Percentiles rank a stretch among this genome's conserved stretches.
These are phyloP conservation scores for Pempheris klunzingeri DNA, from an alignment of 2,797 vertebrate species.

Conservation along the genomic window DNA sequence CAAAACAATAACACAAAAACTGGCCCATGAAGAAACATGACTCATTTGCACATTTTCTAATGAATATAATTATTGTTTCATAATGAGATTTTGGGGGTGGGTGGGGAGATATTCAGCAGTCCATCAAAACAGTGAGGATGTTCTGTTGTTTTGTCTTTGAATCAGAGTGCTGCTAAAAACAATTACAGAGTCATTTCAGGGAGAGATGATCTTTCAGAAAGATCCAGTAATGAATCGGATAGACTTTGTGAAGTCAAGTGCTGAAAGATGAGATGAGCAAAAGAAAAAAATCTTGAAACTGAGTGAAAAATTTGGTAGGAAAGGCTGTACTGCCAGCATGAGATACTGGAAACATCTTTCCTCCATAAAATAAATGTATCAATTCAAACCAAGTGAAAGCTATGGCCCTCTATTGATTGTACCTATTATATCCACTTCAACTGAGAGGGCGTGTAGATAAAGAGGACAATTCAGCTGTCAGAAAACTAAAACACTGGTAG, in stretches of 20 bases:
- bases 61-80: conserved; percentile 83
- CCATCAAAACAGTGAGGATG: conserved; percentile 64
- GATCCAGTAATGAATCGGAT: conserved; percentile 62
- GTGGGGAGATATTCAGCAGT: conserved; percentile 50
- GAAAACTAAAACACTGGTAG: conserved; percentile 45
- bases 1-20: conserved; percentile 79
- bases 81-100: conserved; percentile 74
- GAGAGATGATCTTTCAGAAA: conserved; percentile 64
- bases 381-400: conserved; percentile 58
- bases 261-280: conserved; percentile 51
- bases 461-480: conserved; percentile 39
- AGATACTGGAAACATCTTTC: conserved; percentile 42
- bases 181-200: conserved; percentile 75
- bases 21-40: conserved; percentile 65
- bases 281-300: conserved; percentile 34
- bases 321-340: conserved; percentile 16
- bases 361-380: conserved; percentile 50
- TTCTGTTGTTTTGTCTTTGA: conserved; percentile 72
- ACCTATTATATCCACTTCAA: conserved; percentile 51
- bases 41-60: conserved; percentile 81
- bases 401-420: conserved; percentile 55
- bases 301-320: conserved; percentile 24
- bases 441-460: conserved; percentile 15
- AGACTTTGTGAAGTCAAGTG: conserved; percentile 64
- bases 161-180: conserved; percentile 66